Conservation (phyloP, 2,113 vertebrate species). For the Corapipo altera region DNA sequence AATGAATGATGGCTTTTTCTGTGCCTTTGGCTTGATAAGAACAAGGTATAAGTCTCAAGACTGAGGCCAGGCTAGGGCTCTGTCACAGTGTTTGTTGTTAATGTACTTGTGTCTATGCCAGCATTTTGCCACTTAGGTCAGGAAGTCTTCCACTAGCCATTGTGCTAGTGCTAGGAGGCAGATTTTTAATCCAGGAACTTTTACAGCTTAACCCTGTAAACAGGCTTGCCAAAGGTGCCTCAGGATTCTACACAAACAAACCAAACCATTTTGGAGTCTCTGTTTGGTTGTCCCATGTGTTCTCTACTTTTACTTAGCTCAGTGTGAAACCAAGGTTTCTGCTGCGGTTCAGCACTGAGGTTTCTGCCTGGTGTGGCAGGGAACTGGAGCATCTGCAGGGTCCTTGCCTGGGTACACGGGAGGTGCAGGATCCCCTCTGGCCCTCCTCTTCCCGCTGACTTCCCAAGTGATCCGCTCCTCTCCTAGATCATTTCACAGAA, state of each 20-base stretch:
- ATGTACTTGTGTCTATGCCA: not conserved
- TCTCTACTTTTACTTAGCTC: not conserved
- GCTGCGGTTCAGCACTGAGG: not conserved
- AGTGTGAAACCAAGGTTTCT: not conserved
- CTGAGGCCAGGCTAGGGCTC: not conserved
- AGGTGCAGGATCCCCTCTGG: not conserved
- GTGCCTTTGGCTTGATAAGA: not conserved
- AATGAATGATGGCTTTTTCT: not conserved
- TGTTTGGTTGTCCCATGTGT: not conserved
- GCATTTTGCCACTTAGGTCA: not conserved
- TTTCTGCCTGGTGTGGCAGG: rapidly evolving
- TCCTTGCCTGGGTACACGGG: not conserved
- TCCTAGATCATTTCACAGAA: not conserved
- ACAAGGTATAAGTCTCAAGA: not conserved
- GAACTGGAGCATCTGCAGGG: not conserved
- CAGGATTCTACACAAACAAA: not conserved
- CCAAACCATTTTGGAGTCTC: not conserved
- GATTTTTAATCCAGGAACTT: not conserved
- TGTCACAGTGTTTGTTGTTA: not conserved
- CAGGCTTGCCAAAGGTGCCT: not conserved
- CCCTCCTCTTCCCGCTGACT: not conserved
- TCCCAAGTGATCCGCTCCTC: not conserved
- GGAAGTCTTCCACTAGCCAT: not conserved
- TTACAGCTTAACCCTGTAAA: not conserved
- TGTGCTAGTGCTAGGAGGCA: not conserved